Evolutionary conservation across 2,888 invertebrate genomes (phyloP).

Genomic region (Lissonota sp.): DNA sequence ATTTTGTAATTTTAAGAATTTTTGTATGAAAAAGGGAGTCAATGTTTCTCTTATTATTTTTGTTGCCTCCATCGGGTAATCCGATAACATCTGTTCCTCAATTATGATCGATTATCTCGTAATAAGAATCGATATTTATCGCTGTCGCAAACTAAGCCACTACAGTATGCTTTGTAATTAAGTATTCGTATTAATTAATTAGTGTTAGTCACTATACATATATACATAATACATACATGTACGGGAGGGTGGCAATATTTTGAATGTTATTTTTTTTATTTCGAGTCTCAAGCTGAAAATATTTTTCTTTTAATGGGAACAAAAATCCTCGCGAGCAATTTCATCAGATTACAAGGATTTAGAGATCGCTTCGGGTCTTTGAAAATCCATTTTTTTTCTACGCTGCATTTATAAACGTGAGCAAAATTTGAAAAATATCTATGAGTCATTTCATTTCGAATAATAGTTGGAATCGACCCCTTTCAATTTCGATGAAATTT

Average conservation of each 20-base stretch:
- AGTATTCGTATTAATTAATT: constrained; percentile 55
- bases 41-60: not conserved
- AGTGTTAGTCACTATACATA: not conserved
- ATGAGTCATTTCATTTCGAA: no score
- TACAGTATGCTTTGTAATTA: constrained; percentile 62
- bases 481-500: no score
- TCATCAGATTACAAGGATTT: no score
- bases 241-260: not conserved
- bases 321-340: no score
- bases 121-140: constrained; percentile 54
- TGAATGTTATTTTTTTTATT: no score
- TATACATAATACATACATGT: not conserved
- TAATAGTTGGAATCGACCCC: no score
- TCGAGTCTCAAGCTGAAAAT: no score
- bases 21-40: constrained; percentile 37
- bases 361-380: no score
- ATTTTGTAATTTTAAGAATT: constrained; percentile 53
- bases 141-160: constrained; percentile 59
- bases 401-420: no score
- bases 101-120: constrained; percentile 14
- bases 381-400: no score
- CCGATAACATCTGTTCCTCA: constrained; percentile 54
- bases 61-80: constrained; percentile 50
- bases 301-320: no score
- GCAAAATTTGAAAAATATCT: no score